Percentiles rank a stretch among this genome's conserved stretches.
These are phyloP conservation scores for Embidobia sp. DNA, from an alignment of 2,888 invertebrate genomes.

Conservation along the genomic window DNA sequence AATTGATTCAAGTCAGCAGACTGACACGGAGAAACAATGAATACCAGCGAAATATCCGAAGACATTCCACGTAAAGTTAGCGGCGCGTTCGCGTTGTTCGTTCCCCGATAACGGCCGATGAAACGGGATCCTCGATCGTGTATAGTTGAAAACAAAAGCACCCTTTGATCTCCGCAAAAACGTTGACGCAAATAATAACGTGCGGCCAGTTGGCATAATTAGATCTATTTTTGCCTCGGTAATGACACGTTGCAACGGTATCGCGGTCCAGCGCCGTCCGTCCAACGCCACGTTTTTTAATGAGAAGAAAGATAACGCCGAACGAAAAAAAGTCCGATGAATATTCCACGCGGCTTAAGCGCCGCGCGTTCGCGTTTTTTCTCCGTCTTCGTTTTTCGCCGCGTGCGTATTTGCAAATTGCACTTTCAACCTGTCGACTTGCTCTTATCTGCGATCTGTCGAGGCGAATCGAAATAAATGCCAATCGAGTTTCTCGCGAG, in stretches of 20 bases:
- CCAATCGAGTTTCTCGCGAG: conserved; percentile 41
- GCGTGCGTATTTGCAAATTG: conserved; percentile 48
- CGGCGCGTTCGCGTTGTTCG: background rate
- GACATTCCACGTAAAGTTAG: background rate
- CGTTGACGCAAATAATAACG: conserved; percentile 44
- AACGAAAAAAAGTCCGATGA: conserved; percentile 31
- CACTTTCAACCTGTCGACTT: conserved; percentile 49
- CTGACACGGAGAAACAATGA: background rate
- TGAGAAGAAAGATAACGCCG: conserved; percentile 38
- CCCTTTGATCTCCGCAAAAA: conserved; percentile 60
- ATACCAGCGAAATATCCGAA: background rate
- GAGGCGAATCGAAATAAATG: conserved; percentile 50
- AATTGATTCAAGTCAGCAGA: no score
- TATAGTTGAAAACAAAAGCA: conserved; percentile 55
- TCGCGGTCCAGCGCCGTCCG: conserved; percentile 35
- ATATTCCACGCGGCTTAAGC: conserved; percentile 54
- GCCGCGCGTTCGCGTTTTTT: conserved; percentile 49
- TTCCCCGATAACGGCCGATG: conserved; percentile 12
- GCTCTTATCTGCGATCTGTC: conserved; percentile 53
- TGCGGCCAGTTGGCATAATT: conserved; percentile 43
- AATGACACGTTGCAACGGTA: conserved; percentile 58
- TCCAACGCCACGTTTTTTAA: conserved; percentile 26
- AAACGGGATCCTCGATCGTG: conserved; percentile 37
- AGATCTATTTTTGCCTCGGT: conserved; percentile 54
- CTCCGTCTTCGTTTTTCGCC: conserved; percentile 33